Evolutionary conservation across 2,888 invertebrate genomes (phyloP).

Genomic region (Rhamphomyia laevipes): DNA sequence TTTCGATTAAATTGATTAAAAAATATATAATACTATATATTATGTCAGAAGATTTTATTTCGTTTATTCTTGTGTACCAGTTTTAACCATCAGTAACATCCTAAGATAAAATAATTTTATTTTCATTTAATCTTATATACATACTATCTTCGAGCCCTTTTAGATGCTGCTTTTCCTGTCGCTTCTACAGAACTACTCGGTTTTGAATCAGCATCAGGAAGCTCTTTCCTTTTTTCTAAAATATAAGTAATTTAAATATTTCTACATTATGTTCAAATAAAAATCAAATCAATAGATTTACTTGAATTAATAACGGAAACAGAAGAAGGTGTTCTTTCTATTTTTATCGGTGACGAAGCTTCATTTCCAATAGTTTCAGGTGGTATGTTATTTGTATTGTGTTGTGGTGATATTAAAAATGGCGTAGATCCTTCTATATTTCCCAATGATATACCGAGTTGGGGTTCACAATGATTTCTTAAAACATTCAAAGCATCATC

Average conservation of each 20-base stretch:
- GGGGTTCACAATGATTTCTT: slow-evolving; percentile 87
- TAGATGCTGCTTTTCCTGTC: slow-evolving; percentile 43
- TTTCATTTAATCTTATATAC: too few relatives aligned
- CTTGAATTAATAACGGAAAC: slow-evolving; percentile 29
- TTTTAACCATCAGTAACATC: background rate
- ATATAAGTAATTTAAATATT: slow-evolving; percentile 41
- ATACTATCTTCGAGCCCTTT: slow-evolving; percentile 69
- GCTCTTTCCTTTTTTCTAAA: slow-evolving; percentile 53
- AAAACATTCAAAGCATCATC: slow-evolving; percentile 94
- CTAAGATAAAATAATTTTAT: background rate
- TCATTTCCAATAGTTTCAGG: slow-evolving; percentile 38
- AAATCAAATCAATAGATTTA: slow-evolving; percentile 19
- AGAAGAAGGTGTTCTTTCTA: slow-evolving; percentile 29
- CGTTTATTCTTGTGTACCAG: too few relatives aligned
- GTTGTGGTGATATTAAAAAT: slow-evolving; percentile 28
- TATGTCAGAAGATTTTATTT: too few relatives aligned
- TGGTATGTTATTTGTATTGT: slow-evolving; percentile 28
- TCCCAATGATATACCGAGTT: slow-evolving; percentile 41
- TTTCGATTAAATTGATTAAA: too few relatives aligned
- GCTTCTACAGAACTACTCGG: slow-evolving; percentile 31
- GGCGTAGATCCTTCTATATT: slow-evolving; percentile 34
- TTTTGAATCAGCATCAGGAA: slow-evolving; percentile 48
- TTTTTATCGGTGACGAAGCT: slow-evolving; percentile 31
- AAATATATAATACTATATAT: too few relatives aligned
- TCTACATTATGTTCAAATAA: slow-evolving; percentile 4